Conservation (phyloP, 2,797 vertebrate species). For the Anguilla pacifica region DNA sequence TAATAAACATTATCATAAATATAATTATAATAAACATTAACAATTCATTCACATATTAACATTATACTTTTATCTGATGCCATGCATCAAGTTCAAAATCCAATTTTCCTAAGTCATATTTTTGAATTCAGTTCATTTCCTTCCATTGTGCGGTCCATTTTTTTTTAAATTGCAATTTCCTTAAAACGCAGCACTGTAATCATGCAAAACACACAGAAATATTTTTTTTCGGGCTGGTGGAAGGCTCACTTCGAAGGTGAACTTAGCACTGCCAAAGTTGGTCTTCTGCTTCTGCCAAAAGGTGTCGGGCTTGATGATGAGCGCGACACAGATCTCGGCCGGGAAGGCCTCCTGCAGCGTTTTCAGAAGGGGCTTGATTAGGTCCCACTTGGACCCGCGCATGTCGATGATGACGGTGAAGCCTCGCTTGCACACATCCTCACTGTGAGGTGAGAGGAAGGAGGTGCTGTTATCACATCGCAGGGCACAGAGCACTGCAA, state of each 20-base stretch:
- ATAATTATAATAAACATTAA: too few relatives aligned
- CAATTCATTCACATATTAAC: too few relatives aligned
- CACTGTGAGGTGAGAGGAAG: slow-evolving; percentile 65
- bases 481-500: neutral
- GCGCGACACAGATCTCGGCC: slow-evolving; percentile 91
- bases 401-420: slow-evolving; percentile 99
- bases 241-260: slow-evolving; percentile 90
- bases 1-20: neutral
- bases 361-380: slow-evolving; percentile 93
- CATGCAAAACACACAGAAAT: neutral
- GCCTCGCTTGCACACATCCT: slow-evolving; percentile 92
- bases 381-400: slow-evolving; percentile 98
- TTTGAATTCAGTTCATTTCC: too few relatives aligned
- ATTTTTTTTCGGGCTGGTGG: neutral
- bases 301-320: slow-evolving; percentile 98
- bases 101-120: neutral
- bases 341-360: slow-evolving; percentile 95
- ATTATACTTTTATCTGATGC: neutral
- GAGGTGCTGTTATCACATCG: neutral
- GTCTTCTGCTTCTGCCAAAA: slow-evolving; percentile 99
- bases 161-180: neutral
- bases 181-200: neutral
- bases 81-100: neutral
- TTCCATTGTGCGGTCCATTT: neutral
- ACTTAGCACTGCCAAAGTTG: slow-evolving; percentile 97